Base-by-base conservation (phyloP, 2,888 invertebrate species). In the Iphiclides podalirius region DNA sequence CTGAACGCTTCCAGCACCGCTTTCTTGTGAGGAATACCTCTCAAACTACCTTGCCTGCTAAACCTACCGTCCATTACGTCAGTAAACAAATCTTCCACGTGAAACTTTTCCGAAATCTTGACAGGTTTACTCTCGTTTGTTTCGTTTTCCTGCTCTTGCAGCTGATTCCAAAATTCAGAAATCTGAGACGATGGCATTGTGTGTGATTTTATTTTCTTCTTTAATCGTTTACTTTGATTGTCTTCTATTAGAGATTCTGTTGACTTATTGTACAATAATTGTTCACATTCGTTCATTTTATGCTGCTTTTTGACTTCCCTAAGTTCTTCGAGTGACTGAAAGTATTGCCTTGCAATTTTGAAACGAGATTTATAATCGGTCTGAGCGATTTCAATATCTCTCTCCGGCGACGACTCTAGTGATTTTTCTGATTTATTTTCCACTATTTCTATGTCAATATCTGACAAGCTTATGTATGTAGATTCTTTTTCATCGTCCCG, bases 21-120 rank as follows among this genome's bases (percentile, higher is more conserved):
- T 65, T 86, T 89, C 58, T 89, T 89, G 62, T 90, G 81, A 16
- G 90, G 89, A 58, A 90, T 90, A 0, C 90, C 90, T 63, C 87
- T 72, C 35, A 90, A 79, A 62, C 85, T 85, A n/a, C 89, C 89
- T 52, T 86, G 83, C 8, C 87, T 72, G 60, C 86, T 86, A 9
- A 84, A 62, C 62, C 74, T 82, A 1, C 88, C 86, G 60, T 88
- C 86, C 64, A 81, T 88, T 0, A 86, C 85, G 53, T 90, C 90
- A 47, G 67, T 75, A 53, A 86, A 90, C 39, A 90, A 72, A 58
- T 90, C 89, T 9, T 90, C 88, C 0, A 90, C 84, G 33, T 87
- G 79, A 54, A 90, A 90, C 57, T 90, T 88, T 56, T 90, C 90
- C 1, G 89, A 88, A 61, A 90, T 87, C 58, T 87, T 90, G 1